These are phyloP conservation scores for Sisor rabdophorus DNA, from an alignment of 2,113 vertebrate species.

Conservation along the genomic window DNA sequence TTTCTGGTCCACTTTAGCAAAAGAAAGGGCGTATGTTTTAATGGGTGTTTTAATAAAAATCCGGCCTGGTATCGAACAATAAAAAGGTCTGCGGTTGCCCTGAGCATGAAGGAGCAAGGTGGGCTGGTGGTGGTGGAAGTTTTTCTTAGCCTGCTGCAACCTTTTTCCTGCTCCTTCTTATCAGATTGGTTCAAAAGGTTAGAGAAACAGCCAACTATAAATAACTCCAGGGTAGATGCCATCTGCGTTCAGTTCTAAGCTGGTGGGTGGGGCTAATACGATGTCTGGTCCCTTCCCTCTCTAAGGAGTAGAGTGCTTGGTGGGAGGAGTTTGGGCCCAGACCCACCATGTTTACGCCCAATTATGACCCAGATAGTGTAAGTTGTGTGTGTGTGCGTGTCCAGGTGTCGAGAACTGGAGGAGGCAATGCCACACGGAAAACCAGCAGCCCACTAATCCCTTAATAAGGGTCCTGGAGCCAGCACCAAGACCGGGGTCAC, in stretches of 20 bases:
- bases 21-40: too few species aligned
- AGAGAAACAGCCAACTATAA: constrained; percentile 53
- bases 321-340: constrained; percentile 35
- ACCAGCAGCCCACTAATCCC: constrained; percentile 69
- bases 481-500: constrained; percentile 66
- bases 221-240: constrained; percentile 52
- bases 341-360: constrained; percentile 35
- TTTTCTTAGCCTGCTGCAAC: constrained; percentile 29
- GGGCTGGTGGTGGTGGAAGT: constrained; percentile 5
- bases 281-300: constrained; percentile 47
- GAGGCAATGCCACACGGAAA: constrained; percentile 59
- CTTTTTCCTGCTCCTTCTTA: constrained; percentile 46
- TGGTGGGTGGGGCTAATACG: constrained; percentile 16
- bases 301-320: constrained; percentile 14
- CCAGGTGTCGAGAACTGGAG: constrained; percentile 60
- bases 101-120: neutral
- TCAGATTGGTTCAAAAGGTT: constrained; percentile 56
- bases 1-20: constrained; percentile 5
- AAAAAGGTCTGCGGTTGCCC: constrained; percentile 31
- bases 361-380: constrained; percentile 45
- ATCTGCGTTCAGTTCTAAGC: constrained; percentile 40
- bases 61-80: constrained; percentile 27
- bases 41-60: constrained; percentile 40
- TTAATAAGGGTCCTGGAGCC: constrained; percentile 69
- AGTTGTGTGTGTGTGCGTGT: constrained; percentile 31